Base-by-base conservation (phyloP, 1,140 invertebrate species). In the Eubasilissa regina region DNA sequence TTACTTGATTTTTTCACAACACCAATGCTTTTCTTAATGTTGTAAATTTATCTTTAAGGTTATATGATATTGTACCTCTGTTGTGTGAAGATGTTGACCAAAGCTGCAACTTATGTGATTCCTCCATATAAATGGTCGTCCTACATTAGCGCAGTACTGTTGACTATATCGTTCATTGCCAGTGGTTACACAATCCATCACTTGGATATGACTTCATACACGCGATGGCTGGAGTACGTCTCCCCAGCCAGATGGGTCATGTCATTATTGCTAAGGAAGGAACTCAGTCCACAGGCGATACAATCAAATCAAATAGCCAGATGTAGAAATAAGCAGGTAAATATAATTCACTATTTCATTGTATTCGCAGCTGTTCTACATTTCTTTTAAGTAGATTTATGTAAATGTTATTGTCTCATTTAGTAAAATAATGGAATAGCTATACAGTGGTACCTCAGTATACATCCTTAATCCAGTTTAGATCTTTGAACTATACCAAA, bases 61-160 rank as follows among this genome's bases (percentile, higher is more conserved):
- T 93, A 94, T 83, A 96, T 95, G 91, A 85, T 97, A 44, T 87
- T 96, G 8, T 96, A 96, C 85, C 87, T 96, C 10, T 92, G 93
- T 81, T 88, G 93, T 51, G 89, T 94, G 74, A 93, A 95, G 80
- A 92, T 93, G 80, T 86, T 96, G 9, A 91, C 94, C 58, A 91
- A 93, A 45, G 91, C 94, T 0, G 87, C 94, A 11, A 91, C 93
- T 8, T 92, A 94, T 83, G 81, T 94, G 43, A 87, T 91, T 81
- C 89, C 93, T 83, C 86, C 91, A 90, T 87, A 92, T 85, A 88
- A 89, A 77, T 87, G 90, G 44, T 89, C 91, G 79, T 82, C 92
- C 0, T 84, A 93, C 10, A 83, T 95, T 3, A 89, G 92, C 6
- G 92, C 91, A 0, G 80, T 95, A 1, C 85, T 94, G 0, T 84